Evolutionary conservation across 2,113 vertebrate species (phyloP), one percentile per base, ranked within the genome.

Genomic region (Notothenia rossii): DNA sequence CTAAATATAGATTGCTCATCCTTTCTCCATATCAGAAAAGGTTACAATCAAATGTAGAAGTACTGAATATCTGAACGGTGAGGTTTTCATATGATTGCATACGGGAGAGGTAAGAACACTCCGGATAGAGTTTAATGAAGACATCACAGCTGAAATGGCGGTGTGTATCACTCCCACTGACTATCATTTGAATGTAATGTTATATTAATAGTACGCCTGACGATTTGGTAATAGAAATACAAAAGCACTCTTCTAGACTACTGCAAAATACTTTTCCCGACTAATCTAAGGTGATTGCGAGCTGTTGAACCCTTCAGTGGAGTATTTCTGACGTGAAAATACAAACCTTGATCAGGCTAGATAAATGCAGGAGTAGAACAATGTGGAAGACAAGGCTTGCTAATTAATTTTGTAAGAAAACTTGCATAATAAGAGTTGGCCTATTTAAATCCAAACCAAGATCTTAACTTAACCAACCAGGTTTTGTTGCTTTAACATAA

Each of bases 291-390:
- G 45, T 46, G 45, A 11, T 12, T 12, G 45, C 12, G 46, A 14
- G 13, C 46, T 48, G 46, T 48, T 48, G 46, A 14, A 48, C 46
- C 13, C 12, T 48, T 48, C 46, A 12, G 46, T 48, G 46, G 45
- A 66, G 62, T 15, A 18, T 51, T 40, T 63, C 25, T 67, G 70
- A 10, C 69, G 53, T 48, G 12, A 36, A 45, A 56, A 69, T 6
- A n/a, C 18, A 56, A 63, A 63, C 13, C 58, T 2, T 29, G 50
- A 55, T 67, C 20, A 72, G 53, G 14, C 43, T 46, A 43, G 43
- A 58, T 50, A 51, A 65, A 75, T 4, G 43, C 48, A 25, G 25
- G 22, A 43, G 51, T 18, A n/a, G 59, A 43, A 61, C 18, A 22
- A 61, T 17, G n/a, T 33, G 17, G 18, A 53, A 53, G 51, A 17